phyloP scores from a whole-genome alignment of 2,888 invertebrate genomes.

The Carcina quercana region DNA sequence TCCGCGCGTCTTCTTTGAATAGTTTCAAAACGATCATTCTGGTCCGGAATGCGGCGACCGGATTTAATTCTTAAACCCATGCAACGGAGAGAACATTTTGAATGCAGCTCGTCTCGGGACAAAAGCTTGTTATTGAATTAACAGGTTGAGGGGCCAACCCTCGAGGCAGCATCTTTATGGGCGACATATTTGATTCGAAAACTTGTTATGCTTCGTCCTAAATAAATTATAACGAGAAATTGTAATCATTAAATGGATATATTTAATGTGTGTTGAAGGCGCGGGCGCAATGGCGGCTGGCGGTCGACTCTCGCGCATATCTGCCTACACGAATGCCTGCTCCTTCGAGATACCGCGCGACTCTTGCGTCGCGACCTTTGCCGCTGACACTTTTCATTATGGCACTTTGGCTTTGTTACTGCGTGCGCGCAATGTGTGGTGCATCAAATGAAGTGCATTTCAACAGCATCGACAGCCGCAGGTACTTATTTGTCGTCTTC shows the following conservation, averaged over 20 bases:
- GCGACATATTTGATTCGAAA: slow-evolving; percentile 74
- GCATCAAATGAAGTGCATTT: no score
- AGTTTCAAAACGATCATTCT: slow-evolving; percentile 64
- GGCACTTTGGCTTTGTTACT: no score
- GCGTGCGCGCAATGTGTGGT: no score
- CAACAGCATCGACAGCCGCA: no score
- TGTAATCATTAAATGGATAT: slow-evolving; percentile 72
- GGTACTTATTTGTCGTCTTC: no score
- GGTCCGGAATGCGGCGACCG: slow-evolving; percentile 52
- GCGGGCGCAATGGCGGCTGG: slow-evolving; percentile 19
- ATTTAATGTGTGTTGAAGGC: slow-evolving; percentile 62
- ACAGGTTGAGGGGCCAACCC: slow-evolving; percentile 62
- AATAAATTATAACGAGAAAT: slow-evolving; percentile 75
- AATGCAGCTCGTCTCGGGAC: slow-evolving; percentile 37
- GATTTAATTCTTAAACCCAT: slow-evolving; percentile 70
- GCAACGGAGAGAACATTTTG: slow-evolving; percentile 63
- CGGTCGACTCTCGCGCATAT: slow-evolving; percentile 30
- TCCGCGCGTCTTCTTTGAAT: slow-evolving; percentile 39
- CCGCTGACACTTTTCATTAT: slow-evolving; percentile 27
- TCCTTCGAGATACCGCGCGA: slow-evolving; percentile 54
- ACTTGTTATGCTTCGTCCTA: slow-evolving; percentile 73
- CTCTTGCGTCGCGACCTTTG: slow-evolving; percentile 50
- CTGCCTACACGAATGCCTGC: slow-evolving; percentile 66
- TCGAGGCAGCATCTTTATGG: slow-evolving; percentile 71
- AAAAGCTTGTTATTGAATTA: slow-evolving; percentile 65